phyloP scores from a whole-genome alignment of 2,113 vertebrate species.

The Odobenus rosmarus region DNA sequence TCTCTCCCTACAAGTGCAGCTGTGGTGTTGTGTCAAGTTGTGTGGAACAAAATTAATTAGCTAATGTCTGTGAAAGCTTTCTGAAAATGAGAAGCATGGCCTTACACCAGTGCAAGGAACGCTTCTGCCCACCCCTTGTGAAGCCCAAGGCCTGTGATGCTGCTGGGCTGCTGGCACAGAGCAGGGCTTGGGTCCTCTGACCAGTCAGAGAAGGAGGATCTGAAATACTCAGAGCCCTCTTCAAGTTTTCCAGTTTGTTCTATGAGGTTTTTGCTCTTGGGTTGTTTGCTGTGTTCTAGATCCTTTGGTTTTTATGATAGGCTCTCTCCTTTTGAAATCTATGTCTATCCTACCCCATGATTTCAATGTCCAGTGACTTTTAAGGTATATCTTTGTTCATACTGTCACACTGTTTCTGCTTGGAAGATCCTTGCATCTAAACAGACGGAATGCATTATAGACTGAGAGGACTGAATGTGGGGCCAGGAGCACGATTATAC shows the following conservation, averaged over 20 bases:
- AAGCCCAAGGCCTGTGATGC: neutral
- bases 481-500: neutral
- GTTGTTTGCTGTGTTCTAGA: neutral
- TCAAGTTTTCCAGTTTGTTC: neutral
- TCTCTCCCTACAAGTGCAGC: neutral
- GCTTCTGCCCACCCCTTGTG: neutral
- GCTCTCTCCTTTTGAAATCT: neutral
- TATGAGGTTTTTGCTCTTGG: neutral
- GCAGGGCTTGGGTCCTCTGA: rapidly evolving
- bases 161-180: neutral
- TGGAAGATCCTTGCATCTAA: neutral
- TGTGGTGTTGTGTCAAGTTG: slow-evolving; percentile 34
- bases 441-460: neutral
- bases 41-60: slow-evolving; percentile 59
- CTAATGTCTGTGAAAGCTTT: slow-evolving; percentile 35
- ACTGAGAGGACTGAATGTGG: neutral
- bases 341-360: neutral
- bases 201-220: neutral
- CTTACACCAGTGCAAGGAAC: neutral
- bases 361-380: neutral
- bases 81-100: neutral
- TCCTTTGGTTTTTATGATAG: neutral
- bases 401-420: neutral
- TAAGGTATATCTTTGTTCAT: neutral
- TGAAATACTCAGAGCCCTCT: neutral